phyloP scores from a whole-genome alignment of 2,888 invertebrate genomes.

The Buathra laborator region DNA sequence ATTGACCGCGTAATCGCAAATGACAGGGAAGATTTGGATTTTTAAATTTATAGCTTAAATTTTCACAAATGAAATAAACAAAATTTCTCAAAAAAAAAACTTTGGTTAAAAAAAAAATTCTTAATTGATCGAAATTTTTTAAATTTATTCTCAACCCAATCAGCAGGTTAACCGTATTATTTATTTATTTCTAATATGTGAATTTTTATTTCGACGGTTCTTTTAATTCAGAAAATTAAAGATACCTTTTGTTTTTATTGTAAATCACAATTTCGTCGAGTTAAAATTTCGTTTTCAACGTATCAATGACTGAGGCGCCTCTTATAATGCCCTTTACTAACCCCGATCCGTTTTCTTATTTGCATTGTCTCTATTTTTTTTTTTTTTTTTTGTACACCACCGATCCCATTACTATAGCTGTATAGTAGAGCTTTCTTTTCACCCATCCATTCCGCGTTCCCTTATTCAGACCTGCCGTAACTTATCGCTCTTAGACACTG shows the following conservation, averaged over 20 bases:
- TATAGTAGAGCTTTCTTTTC: slow-evolving; percentile 52
- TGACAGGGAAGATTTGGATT: not conserved
- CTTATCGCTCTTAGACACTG: slow-evolving; percentile 84
- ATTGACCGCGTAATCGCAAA: slow-evolving; percentile 2
- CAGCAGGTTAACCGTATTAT: not conserved
- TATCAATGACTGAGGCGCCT: not conserved
- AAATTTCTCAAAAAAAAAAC: not conserved
- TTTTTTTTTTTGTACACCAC: slow-evolving; percentile 34
- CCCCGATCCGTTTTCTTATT: slow-evolving; percentile 41
- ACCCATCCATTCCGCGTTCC: slow-evolving; percentile 59
- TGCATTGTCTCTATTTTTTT: slow-evolving; percentile 51
- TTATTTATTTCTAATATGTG: not conserved
- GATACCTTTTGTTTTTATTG: not conserved
- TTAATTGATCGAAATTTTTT: not conserved
- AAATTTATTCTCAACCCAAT: not conserved
- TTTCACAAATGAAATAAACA: not conserved
- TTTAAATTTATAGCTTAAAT: too few species aligned
- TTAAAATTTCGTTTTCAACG: not conserved
- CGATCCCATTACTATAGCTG: slow-evolving; percentile 32
- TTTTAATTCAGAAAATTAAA: not conserved
- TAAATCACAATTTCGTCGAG: not conserved
- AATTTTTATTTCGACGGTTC: not conserved
- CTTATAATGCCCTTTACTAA: not conserved
- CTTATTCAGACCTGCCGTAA: slow-evolving; percentile 77
- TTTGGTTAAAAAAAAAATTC: not conserved